Base-by-base conservation (phyloP, 2,888 invertebrate genomes). In the Eupeodes luniger region DNA sequence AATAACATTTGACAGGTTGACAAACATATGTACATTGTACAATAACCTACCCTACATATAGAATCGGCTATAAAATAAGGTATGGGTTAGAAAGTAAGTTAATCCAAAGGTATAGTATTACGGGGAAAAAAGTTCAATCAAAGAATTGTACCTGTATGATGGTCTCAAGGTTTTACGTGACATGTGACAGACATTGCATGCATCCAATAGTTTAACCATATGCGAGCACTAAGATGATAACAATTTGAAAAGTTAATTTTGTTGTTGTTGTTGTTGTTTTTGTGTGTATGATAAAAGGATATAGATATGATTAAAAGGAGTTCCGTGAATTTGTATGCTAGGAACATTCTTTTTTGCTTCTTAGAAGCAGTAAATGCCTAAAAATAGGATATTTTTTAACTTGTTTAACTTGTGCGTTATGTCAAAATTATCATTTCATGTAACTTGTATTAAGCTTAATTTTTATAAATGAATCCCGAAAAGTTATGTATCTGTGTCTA, bases 131-230 rank as follows among this genome's bases (percentile, higher is more conserved):
- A 70, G 51, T 78, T 75, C 59, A 49, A 61, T 44, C 55, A 72
- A 34, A 40, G 53, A 57, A 47, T 62, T 16, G 44, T 27, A 27
- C 27, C 27, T 27, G 27, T 27, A 27, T 34, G 61, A 27, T 11
- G 51, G 53, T 49, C 49, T 70, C 77, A 74, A 74, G 72, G 84
- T 36, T 74, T 34, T 76, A 84, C 84, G 84, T 84, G 81, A 78
- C 87, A 81, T 84, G 47, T 64, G 57, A 55, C 40, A 40, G 76
- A 40, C 77, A 78, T 87, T 85, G 84, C 88, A 88, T 85, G 88
- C 77, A 77, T 78, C 53, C 59, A 4, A 79, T 75, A 51, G 79
- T 75, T 79, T 69, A 74, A 53, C 75, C 75, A 57, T 61, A 81
- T 88, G 78, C 77, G 88, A 88, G 74, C 49, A 55, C 75, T 3